A percentile compares a stretch with the other conserved stretches of the same genome.
Conservation (phyloP, 1,140 invertebrate genomes). For the Aphis craccivora region DNA sequence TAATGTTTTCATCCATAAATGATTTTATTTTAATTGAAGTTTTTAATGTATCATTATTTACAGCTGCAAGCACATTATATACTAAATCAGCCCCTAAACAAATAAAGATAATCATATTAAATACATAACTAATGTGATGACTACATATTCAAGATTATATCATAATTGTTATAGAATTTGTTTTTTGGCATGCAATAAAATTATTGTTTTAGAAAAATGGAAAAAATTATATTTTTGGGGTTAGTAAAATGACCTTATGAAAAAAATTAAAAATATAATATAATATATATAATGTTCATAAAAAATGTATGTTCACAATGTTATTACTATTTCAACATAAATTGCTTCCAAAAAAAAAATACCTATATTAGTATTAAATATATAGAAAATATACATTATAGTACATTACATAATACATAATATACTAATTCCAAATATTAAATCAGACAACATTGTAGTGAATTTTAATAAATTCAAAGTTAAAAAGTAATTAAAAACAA, state of each 20-base stretch:
- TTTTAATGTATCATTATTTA: constrained; percentile 60
- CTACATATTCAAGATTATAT: not conserved
- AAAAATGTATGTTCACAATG: no score
- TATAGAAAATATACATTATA: no score
- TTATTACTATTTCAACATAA: no score
- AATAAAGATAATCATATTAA: not conserved
- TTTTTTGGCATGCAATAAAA: no score
- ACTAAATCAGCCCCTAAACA: constrained; percentile 61
- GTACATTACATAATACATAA: no score
- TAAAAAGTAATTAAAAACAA: not conserved
- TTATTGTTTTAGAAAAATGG: not conserved
- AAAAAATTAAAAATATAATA: not conserved
- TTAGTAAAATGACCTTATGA: not conserved
- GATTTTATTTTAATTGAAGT: constrained; percentile 59
- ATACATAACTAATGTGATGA: not conserved
- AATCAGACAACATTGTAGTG: not conserved
- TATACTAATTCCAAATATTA: no score
- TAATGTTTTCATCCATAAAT: constrained; percentile 61
- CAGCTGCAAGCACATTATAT: constrained; percentile 60
- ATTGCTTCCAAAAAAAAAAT: no score
- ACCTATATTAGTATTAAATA: no score
- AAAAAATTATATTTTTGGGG: not conserved
- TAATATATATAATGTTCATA: not conserved
- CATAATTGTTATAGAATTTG: not conserved
- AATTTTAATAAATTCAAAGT: not conserved